Evolutionary conservation across 2,797 vertebrate species (phyloP), one percentile per base, ranked within the genome.

Genomic region (Trachurus trachurus): DNA sequence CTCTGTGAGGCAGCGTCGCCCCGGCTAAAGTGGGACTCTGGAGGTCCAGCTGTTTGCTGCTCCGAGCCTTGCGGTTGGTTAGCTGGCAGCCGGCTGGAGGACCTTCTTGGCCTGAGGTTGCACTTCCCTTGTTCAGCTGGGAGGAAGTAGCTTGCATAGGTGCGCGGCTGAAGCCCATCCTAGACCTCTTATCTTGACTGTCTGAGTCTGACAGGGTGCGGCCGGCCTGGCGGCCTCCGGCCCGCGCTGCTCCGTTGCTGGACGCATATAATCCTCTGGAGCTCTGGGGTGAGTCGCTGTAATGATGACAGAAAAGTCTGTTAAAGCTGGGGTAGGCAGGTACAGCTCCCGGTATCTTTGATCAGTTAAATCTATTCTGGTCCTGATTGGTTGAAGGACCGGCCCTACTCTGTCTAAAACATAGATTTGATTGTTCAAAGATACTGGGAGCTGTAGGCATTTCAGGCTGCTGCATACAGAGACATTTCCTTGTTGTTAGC

Each of bases 221-320:
- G 74, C 74, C 96, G 63, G 94, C 94, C 56, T 96, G 97, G 31
- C 97, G 97, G 56, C 90, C 95, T 72, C 95, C 96, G 11, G 91
- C 81, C 34, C 97, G 95, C 3, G 95, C 94, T 0, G 96, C 91
- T 0, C 96, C 95, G 60, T 95, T 85, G 61, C 94, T 94, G 74
- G 96, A 86, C 71, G 94, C 89, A n/a, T 95, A 98, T 59, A 95
- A 91, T 58, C 96, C 96, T 94, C 97, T 96, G 19, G 96, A 94
- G 90, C 89, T 93, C 84, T 96, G 97, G 83, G 94, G 83, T 10
- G 97, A 90, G 68, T 98, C 97, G 4, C 92, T 90, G 82, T 96
- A 95, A 54, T 96, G 93, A 61, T 1, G 42, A 71, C 12, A 81
- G 42, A 79, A 19, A 49, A 29, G 15, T 44, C 9, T 3, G 12